Percentiles rank a stretch among this genome's conserved stretches.
These are phyloP conservation scores for Volucella zonaria DNA, from an alignment of 2,888 invertebrate species.

Conservation along the genomic window DNA sequence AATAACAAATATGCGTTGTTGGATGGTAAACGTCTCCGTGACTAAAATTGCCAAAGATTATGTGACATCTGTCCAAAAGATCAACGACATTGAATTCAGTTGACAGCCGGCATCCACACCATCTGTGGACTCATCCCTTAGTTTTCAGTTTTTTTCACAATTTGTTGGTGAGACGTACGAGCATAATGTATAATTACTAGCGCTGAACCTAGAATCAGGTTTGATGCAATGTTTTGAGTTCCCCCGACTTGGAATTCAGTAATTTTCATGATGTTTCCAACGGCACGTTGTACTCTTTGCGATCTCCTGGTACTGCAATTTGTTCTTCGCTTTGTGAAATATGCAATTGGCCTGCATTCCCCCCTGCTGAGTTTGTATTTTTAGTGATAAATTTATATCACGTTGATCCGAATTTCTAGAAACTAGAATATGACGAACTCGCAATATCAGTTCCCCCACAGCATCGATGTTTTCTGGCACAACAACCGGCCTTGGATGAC, in stretches of 20 bases:
- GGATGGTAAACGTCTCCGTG: too few species aligned
- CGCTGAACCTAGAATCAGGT: conserved; percentile 15
- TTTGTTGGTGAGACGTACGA: conserved; percentile 19
- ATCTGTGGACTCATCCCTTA: too few species aligned
- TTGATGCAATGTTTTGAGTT: neutral
- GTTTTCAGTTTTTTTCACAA: neutral
- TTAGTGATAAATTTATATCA: conserved; percentile 7
- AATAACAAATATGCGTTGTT: too few species aligned
- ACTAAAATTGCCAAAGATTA: too few species aligned
- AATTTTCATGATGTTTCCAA: conserved; percentile 21
- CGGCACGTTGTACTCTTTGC: conserved; percentile 10
- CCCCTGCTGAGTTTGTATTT: neutral
- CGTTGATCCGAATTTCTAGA: conserved; percentile 59
- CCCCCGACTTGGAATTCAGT: conserved; percentile 19
- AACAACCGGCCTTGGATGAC: too few species aligned
- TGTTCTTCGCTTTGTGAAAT: neutral
- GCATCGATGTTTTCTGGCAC: too few species aligned
- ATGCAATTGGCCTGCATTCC: conserved; percentile 16
- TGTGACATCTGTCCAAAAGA: too few species aligned
- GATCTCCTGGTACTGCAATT: conserved; percentile 10
- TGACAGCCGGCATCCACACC: too few species aligned
- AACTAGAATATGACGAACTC: conserved; percentile 7
- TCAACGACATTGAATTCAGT: too few species aligned
- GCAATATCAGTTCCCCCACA: too few species aligned
- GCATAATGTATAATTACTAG: too few species aligned